Evolutionary conservation across 2,888 invertebrate species (phyloP), one percentile per base, ranked within the genome.

Genomic region (Metalampra italica): DNA sequence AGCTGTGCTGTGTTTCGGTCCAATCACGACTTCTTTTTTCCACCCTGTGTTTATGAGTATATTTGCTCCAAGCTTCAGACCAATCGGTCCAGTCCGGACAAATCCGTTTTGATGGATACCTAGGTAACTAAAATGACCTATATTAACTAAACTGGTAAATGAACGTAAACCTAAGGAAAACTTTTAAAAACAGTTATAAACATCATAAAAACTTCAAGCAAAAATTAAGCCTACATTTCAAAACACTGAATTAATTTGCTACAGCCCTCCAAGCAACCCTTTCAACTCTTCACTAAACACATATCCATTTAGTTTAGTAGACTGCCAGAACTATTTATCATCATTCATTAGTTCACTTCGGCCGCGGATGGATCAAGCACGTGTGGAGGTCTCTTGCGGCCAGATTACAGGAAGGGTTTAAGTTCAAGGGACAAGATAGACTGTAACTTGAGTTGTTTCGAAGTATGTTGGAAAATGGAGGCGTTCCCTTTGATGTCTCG

Each of bases 321-420:
- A 58, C 66, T 68, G 72, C 70, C 72, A 71, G 64, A 66, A 71
- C 81, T 75, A 86, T 86, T 84, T 78, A 84, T 86, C 84, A 84
- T 85, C 82, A 81, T 87, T 84, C 75, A 88, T 85, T 85, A 84
- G 72, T 55, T 57, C 58, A 61, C 60, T 54, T 22, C 22, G 22
- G 3, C 22, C 59, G 57, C 60, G 64, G 64, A 65, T 64, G 64
- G 60, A 63, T 64, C 57, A 50, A 54, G 53, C 55, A 22, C 22
- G 22, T 22, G 5, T 62, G 65, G n/a, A 36, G 36, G 75, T 76
- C 77, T 73, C 77, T 62, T 59, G 75, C 58, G 78, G 77, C 77
- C 75, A 69, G 78, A 79, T 81, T 82, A 78, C 22, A 22, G 22
- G 58, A 75, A 81, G 80, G 82, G 82, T 77, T 69, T 75, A 73